Conservation (phyloP, 2,113 vertebrate species). For the Malurus alboscapulatus region DNA sequence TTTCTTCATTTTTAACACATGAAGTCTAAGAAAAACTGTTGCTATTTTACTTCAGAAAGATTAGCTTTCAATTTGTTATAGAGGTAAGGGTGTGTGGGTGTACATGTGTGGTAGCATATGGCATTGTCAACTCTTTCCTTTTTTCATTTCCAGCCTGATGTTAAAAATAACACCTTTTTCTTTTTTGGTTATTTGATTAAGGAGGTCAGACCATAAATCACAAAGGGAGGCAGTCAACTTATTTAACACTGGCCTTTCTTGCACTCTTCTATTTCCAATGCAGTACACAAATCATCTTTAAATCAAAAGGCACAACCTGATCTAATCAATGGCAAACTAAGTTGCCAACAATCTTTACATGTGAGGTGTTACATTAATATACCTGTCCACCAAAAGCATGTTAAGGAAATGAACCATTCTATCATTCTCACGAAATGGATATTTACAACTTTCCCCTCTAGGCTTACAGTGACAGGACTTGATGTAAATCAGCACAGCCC, state of each 20-base stretch:
- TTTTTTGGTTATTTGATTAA: slow-evolving; percentile 8
- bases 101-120: fast-evolving
- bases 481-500: background rate
- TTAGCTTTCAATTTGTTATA: background rate
- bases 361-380: background rate
- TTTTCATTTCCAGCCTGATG: background rate
- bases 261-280: background rate
- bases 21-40: background rate
- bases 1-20: background rate
- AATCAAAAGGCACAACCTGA: background rate
- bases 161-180: background rate
- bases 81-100: background rate
- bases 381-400: background rate
- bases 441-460: background rate
- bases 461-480: background rate
- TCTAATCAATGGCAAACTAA: background rate
- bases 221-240: background rate
- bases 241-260: background rate
- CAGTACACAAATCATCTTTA: background rate
- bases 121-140: background rate
- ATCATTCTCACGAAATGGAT: background rate
- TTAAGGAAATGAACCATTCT: slow-evolving; percentile 10
- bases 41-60: background rate
- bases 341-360: background rate
- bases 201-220: background rate